Evolutionary conservation across 2,888 invertebrate species (phyloP).

Genomic region (Gymnocheta viridis): DNA sequence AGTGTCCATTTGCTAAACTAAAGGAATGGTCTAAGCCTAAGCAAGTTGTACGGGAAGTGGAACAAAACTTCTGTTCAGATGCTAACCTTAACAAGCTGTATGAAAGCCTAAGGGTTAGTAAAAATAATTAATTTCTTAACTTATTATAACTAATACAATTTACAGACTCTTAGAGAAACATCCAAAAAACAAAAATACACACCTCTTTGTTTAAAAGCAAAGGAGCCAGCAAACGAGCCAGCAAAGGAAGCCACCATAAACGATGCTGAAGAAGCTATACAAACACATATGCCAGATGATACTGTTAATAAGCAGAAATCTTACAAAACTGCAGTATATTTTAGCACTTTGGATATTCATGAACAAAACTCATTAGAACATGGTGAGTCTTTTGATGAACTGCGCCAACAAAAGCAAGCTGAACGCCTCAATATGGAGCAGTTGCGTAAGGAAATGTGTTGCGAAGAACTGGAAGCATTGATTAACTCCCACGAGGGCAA

Average conservation of each 20-base stretch:
- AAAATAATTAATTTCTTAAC: not conserved
- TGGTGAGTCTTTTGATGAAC: constrained; percentile 3
- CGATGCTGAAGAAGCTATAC: not conserved
- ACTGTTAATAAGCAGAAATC: not conserved
- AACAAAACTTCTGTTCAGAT: constrained; percentile 79
- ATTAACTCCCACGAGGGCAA: constrained; percentile 88
- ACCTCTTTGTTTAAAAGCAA: constrained; percentile 76
- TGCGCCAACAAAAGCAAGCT: constrained; percentile 38
- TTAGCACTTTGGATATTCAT: not conserved
- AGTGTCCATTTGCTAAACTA: constrained; percentile 78
- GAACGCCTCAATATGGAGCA: constrained; percentile 23
- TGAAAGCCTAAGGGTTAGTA: constrained; percentile 76
- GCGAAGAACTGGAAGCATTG: constrained; percentile 78
- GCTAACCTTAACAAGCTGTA: constrained; percentile 78
- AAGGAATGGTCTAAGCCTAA: constrained; percentile 79
- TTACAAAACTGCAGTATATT: not conserved
- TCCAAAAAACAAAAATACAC: constrained; percentile 72
- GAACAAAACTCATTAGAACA: constrained; percentile 1
- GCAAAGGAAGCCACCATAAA: not conserved
- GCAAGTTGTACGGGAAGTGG: constrained; percentile 76
- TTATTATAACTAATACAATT: constrained; percentile 35
- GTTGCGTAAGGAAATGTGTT: constrained; percentile 58
- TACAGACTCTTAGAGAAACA: constrained; percentile 74
- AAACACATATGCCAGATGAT: not conserved
- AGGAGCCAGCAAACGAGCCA: not conserved